Conservation (phyloP, 2,888 invertebrate genomes). For the Hemithea aestivaria region DNA sequence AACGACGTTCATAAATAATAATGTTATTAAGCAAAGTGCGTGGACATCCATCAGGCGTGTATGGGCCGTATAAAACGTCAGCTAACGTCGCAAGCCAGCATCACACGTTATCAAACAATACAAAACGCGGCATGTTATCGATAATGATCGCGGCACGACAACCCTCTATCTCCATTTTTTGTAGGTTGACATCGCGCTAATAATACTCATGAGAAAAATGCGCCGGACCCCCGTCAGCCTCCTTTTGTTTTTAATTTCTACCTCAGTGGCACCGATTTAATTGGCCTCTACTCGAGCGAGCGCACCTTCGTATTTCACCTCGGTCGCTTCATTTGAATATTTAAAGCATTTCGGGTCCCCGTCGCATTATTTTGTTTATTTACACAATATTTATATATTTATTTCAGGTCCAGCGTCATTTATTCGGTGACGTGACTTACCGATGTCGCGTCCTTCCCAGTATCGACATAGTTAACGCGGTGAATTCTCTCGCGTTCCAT, state of each 20-base stretch:
- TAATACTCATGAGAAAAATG: constrained; percentile 79
- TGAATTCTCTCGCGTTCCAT: constrained; percentile 75
- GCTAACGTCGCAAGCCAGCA: constrained; percentile 57
- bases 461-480: constrained; percentile 77
- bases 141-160: constrained; percentile 72
- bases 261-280: constrained; percentile 80
- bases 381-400: constrained; percentile 78
- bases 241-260: constrained; percentile 80
- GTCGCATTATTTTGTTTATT: constrained; percentile 75
- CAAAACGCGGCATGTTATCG: constrained; percentile 75
- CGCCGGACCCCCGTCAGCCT: constrained; percentile 71
- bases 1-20: constrained; percentile 21
- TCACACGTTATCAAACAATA: constrained; percentile 76
- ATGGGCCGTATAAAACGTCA: constrained; percentile 64
- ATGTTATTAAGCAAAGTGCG: constrained; percentile 33
- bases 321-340: constrained; percentile 78
- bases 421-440: constrained; percentile 78
- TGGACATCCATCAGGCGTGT: constrained; percentile 62
- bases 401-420: constrained; percentile 72
- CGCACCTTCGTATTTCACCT: constrained; percentile 78
- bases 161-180: constrained; percentile 73
- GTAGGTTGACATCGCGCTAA: constrained; percentile 77
- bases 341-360: constrained; percentile 75
- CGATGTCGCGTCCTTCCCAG: constrained; percentile 77
- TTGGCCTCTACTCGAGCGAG: constrained; percentile 76